These are phyloP conservation scores for Graptemys geographica DNA, from an alignment of 2,797 vertebrate genomes.

Conservation along the genomic window DNA sequence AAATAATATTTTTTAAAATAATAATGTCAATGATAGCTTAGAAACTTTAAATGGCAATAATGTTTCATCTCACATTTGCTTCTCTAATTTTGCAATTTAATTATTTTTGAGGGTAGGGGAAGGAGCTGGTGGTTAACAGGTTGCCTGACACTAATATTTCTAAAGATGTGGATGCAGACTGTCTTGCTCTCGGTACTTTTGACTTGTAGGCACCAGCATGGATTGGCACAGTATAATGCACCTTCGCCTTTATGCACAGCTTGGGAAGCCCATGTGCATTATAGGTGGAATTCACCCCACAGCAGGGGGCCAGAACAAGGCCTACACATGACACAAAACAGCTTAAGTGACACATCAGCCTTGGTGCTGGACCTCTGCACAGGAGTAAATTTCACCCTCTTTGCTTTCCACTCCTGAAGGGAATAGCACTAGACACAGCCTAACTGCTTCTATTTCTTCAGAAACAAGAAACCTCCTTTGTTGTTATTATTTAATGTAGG, in stretches of 20 bases:
- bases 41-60: background rate
- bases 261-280: background rate
- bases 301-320: background rate
- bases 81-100: background rate
- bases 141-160: background rate
- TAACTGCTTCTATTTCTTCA: background rate
- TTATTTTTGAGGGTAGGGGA: background rate
- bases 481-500: background rate
- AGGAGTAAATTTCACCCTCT: fast-evolving
- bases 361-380: background rate
- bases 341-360: fast-evolving
- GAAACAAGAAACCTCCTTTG: background rate
- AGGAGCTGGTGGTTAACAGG: background rate
- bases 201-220: background rate
- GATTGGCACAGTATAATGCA: background rate
- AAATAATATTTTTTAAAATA: background rate
- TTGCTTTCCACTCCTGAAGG: background rate
- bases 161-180: background rate
- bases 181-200: background rate
- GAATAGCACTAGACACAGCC: background rate
- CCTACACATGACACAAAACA: background rate
- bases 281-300: background rate
- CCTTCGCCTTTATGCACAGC: background rate
- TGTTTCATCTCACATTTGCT: background rate
- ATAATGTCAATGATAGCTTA: background rate